These are phyloP conservation scores for Halisarca cf. caerulea DNA, from an alignment of 37 sponge, comb jelly and placozoan genomes.

Conservation along the genomic window DNA sequence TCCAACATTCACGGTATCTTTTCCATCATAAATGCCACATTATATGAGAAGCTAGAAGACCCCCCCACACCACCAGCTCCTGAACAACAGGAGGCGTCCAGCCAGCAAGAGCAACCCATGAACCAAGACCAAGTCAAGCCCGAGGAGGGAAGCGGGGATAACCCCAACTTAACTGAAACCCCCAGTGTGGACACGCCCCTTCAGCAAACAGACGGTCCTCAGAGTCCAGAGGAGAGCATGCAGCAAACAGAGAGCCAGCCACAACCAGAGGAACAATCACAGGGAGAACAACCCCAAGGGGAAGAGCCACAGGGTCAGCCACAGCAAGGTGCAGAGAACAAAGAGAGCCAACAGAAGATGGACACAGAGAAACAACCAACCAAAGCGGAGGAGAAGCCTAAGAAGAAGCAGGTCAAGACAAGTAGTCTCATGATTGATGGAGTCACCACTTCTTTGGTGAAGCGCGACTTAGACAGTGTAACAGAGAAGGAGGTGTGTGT, in stretches of 20 bases:
- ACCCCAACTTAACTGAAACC: neutral
- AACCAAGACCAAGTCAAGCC: neutral
- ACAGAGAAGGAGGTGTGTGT: constrained; percentile 74
- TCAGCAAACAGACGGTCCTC: neutral
- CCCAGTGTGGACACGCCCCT: neutral
- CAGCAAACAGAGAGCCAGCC: constrained; percentile 3
- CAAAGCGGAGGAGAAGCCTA: constrained; percentile 45
- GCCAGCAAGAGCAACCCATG: neutral
- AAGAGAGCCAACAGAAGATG: constrained; percentile 10
- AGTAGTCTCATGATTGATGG: constrained; percentile 60
- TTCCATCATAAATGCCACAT: constrained; percentile 62
- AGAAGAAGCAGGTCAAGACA: constrained; percentile 68
- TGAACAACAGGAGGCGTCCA: neutral
- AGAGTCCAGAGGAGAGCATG: neutral
- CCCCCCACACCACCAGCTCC: neutral
- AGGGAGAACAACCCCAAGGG: constrained; percentile 24
- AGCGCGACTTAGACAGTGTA: constrained; percentile 48
- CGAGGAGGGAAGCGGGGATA: no score
- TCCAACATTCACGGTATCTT: constrained; percentile 91
- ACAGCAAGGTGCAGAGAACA: neutral
- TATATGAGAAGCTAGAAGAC: constrained; percentile 69
- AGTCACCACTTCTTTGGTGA: constrained; percentile 46
- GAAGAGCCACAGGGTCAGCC: neutral
- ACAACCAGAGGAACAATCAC: neutral
- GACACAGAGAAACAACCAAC: neutral